Evolutionary conservation across 2,113 vertebrate genomes (phyloP).

Genomic region (Crotophaga sulcirostris): DNA sequence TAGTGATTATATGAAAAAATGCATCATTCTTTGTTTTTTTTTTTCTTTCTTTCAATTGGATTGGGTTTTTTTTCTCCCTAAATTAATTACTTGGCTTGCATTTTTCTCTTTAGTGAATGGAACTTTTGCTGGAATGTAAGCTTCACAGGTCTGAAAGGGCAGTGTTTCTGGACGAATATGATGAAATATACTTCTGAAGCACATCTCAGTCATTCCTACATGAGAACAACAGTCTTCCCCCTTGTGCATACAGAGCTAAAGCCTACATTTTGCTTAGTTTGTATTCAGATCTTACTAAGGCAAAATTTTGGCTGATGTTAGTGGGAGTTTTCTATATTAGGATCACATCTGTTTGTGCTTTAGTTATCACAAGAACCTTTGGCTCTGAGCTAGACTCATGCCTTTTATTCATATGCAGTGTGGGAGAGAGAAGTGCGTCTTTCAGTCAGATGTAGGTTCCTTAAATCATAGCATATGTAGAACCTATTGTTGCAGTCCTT

Average conservation of each 20-base stretch:
- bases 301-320: neutral
- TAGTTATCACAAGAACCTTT: neutral
- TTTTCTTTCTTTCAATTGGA: neutral
- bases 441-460: neutral
- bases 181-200: neutral
- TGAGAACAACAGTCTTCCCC: neutral
- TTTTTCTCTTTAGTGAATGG: slow-evolving; percentile 8
- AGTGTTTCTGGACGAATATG: neutral
- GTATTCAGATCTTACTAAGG: neutral
- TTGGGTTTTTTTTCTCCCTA: rapidly evolving
- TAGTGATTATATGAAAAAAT: slow-evolving; percentile 45
- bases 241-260: neutral
- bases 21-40: neutral
- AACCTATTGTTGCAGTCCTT: neutral
- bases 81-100: neutral
- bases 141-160: neutral
- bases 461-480: neutral
- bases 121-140: neutral
- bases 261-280: neutral
- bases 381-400: neutral
- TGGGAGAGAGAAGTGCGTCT: neutral
- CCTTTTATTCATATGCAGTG: neutral
- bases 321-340: neutral
- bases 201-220: neutral
- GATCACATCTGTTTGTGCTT: neutral